phyloP scores from a whole-genome alignment of 2,797 vertebrate species.

The Gephyroberyx darwinii region DNA sequence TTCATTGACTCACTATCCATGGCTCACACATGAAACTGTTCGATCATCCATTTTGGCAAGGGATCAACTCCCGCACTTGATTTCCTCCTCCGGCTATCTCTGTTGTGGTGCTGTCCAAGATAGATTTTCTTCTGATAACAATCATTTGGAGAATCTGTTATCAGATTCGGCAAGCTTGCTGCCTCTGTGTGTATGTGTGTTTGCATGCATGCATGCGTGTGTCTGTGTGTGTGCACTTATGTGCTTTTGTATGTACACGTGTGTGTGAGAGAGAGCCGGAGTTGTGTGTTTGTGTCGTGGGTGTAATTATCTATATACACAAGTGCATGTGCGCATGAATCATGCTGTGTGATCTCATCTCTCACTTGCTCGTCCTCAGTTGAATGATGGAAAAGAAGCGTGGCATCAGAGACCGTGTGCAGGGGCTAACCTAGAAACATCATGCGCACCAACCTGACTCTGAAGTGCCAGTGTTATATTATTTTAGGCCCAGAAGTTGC shows the following conservation, averaged over 20 bases:
- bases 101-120: slow-evolving; percentile 45
- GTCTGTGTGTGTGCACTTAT: slow-evolving; percentile 4
- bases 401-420: slow-evolving; percentile 23
- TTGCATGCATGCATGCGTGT: slow-evolving; percentile 18
- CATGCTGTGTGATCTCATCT: slow-evolving; percentile 31
- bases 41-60: slow-evolving; percentile 49
- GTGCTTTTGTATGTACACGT: not conserved
- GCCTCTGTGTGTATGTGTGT: slow-evolving; percentile 27
- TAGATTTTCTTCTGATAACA: slow-evolving; percentile 57
- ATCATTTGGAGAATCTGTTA: slow-evolving; percentile 46
- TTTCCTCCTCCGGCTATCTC: slow-evolving; percentile 53
- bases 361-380: slow-evolving; percentile 21
- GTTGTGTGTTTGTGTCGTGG: not conserved
- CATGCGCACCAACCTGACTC: slow-evolving; percentile 37
- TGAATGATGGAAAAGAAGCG: slow-evolving; percentile 46
- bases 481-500: slow-evolving; percentile 12
- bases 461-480: slow-evolving; percentile 29
- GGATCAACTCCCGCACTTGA: slow-evolving; percentile 46
- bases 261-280: not conserved
- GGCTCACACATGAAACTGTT: slow-evolving; percentile 53
- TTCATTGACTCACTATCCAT: slow-evolving; percentile 50
- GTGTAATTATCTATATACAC: slow-evolving; percentile 10
- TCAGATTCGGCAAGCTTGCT: slow-evolving; percentile 33
- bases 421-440: slow-evolving; percentile 54
- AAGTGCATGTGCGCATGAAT: slow-evolving; percentile 7